Evolutionary conservation across 2,888 invertebrate genomes (phyloP), one percentile per base, ranked within the genome.

Genomic region (Megaustenia siamemsis): DNA sequence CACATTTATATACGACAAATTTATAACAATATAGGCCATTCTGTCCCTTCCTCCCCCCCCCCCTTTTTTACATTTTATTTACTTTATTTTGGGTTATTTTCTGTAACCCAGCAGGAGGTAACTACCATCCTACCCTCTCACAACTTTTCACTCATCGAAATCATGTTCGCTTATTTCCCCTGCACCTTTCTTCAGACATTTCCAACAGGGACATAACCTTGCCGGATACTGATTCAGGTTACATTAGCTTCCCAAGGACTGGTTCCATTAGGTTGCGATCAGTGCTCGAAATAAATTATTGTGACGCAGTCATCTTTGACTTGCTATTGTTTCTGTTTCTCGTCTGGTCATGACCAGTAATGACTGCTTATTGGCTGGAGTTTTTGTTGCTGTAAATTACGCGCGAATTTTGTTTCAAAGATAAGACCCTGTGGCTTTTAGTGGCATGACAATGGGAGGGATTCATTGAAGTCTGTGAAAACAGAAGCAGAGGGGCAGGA

Each of bases 281-380:
- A 45, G 43, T 18, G 6, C 71, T 45, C 45, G 45, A 73, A 73
- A 73, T 73, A 45, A 73, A n/a, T 73, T n/a, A 10, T 15, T 15
- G 15, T n/a, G 71, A 73, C 71, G 71, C 45, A 73, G 45, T 10
- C 71, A 1, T 24, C 32, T 73, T 73, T 73, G 45, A 73, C 45
- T 73, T 73, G 71, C 45, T 73, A 73, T 73, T 73, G 71, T 73
- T 43, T 73, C 45, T 45, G n/a, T 38, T 73, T 28, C 45, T 0
- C 28, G 45, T 73, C 45, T 28, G 45, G 43, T 28, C 24, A 21
- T 8, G 43, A 43, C 69, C 6, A 68, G 15, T 73, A 73, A 73
- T 73, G 71, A 15, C 8, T n/a, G n/a, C 71, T 73, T 73, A 71
- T 45, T 73, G 45, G 10, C 12, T 15, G 71, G 43, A 45, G 45